Base-by-base conservation (phyloP, 2,113 vertebrate genomes). In the Mormyrus lacerda region DNA sequence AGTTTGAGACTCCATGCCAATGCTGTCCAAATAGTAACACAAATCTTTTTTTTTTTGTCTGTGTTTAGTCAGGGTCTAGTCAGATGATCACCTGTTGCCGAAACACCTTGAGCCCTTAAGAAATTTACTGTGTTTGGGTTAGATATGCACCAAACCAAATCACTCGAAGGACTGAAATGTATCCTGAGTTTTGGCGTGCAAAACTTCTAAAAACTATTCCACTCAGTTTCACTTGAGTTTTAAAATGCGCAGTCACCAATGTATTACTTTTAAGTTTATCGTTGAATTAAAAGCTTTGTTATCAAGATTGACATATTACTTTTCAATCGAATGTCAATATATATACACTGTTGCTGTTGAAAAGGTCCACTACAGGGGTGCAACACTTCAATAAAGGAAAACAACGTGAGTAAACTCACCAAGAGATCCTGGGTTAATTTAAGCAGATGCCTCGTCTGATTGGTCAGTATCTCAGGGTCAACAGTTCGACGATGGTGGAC, bases 391-490 rank as follows among this genome's bases (percentile, higher is more conserved):
- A 61, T 3, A 35, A 15, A 24, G 79, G 69, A 90, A 87, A 24
- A 47, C 5, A 35, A 45, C 13, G 24, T 24, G 9, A 76, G 83
- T 48, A 35, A 89, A 95, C 96, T 95, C 91, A 96, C 96, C 94
- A 96, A 91, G 90, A 96, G 93, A 91, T 96, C 95, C 69, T 95
- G 94, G 39, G 96, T 95, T 89, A 96, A 92, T 93, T 94, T 96
- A 91, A 95, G 94, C 83, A 96, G 94, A 91, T 95, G 94, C 61
- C 92, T 95, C 87, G 95, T 96, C 93, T 96, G 95, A 93, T 96
- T 96, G 93, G 94, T 95, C 92, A 96, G 92, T 91, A 93, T 95
- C 91, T 96, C 95, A 92, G 96, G 92, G 88, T 96, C 96, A 31
- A 85, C 93, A 82, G 91, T 69, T 83, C 93, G 91, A 91, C 95